A percentile compares a stretch with the other conserved stretches of the same genome.
These are phyloP conservation scores for Melanotaenia pygmaea DNA, from an alignment of 2,797 vertebrate genomes.

Conservation along the genomic window DNA sequence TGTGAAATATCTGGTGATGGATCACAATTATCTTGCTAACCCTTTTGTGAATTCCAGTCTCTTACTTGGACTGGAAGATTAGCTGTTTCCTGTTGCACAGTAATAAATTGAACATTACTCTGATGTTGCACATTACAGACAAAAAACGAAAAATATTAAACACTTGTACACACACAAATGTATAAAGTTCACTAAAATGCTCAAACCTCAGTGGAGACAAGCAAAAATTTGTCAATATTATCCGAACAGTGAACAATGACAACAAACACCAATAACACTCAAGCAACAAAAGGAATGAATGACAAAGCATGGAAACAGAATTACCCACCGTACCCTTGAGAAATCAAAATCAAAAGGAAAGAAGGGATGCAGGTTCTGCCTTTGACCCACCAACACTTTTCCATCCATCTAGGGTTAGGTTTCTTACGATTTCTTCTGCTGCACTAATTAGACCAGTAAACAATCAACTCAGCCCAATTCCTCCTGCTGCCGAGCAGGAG, in stretches of 20 bases:
- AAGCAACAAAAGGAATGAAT: constrained; percentile 40
- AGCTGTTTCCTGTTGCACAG: not conserved
- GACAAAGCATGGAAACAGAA: constrained; percentile 27
- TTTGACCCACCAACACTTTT: constrained; percentile 19
- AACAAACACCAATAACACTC: constrained; percentile 45
- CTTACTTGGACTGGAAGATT: constrained; percentile 9
- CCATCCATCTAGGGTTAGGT: not conserved
- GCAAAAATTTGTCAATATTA: constrained; percentile 40
- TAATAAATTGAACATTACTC: not conserved
- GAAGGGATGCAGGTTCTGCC: constrained; percentile 15
- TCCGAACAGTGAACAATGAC: constrained; percentile 15
- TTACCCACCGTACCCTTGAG: constrained; percentile 37
- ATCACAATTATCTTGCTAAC: constrained; percentile 18
- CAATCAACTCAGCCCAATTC: constrained; percentile 49
- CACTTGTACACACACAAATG: not conserved
- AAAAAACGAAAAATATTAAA: not conserved
- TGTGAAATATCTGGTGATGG: constrained; percentile 2
- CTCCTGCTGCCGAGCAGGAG: constrained; percentile 25
- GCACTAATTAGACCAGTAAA: constrained; percentile 59
- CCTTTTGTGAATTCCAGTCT: not conserved
- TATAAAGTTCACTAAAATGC: not conserved
- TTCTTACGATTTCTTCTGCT: constrained; percentile 16
- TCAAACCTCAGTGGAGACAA: constrained; percentile 32
- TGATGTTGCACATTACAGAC: not conserved
- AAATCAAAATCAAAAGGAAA: constrained; percentile 41